Conservation (phyloP, 1,140 invertebrate genomes). For the Lordiphosa collinella region DNA sequence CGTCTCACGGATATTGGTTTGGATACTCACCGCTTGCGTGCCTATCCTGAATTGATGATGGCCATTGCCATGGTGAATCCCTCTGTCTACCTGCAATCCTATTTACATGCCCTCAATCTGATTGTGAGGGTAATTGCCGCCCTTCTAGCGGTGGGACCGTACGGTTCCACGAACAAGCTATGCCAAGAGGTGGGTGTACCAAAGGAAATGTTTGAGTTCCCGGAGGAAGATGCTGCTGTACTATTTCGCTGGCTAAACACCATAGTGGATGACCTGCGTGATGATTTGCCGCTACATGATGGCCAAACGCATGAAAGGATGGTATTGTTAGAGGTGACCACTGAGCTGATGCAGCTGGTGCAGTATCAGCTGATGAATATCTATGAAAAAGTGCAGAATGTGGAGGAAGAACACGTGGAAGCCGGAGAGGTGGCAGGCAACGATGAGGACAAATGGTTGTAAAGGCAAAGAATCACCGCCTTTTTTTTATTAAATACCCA, state of each 20-base stretch:
- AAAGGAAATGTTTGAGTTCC: conserved; percentile 17
- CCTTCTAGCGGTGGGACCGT: conserved; percentile 28
- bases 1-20: conserved; percentile 37
- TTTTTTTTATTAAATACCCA: too few species aligned
- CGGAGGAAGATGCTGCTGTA: conserved; percentile 26
- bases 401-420: not conserved
- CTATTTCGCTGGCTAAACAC: conserved; percentile 51
- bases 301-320: conserved; percentile 27
- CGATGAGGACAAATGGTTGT: too few species aligned
- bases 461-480: too few species aligned
- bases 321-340: conserved; percentile 34
- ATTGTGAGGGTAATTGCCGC: conserved; percentile 38
- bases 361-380: conserved; percentile 10
- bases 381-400: too few species aligned
- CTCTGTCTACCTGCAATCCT: conserved; percentile 31
- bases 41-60: conserved; percentile 29
- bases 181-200: conserved; percentile 37
- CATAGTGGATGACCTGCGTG: conserved; percentile 37
- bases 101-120: conserved; percentile 45
- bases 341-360: conserved; percentile 33
- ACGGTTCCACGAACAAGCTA: conserved; percentile 22
- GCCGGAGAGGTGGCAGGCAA: not conserved
- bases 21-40: conserved; percentile 28
- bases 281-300: conserved; percentile 27
- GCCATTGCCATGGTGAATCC: conserved; percentile 50